Evolutionary conservation across 2,888 invertebrate genomes (phyloP).

Genomic region (Clunio marinus): DNA sequence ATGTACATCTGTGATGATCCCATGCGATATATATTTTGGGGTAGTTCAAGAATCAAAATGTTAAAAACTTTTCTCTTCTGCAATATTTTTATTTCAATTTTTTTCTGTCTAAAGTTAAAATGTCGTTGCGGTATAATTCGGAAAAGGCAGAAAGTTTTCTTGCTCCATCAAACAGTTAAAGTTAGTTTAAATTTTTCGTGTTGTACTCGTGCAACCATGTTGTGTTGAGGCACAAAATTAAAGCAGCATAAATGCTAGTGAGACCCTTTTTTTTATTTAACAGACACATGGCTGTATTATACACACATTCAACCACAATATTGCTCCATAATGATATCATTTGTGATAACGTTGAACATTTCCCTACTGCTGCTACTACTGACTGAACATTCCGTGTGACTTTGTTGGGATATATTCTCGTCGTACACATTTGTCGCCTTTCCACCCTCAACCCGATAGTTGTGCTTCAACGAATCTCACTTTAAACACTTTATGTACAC

Average conservation of each 20-base stretch:
- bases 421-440: background rate
- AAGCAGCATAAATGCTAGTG: background rate
- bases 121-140: slow-evolving; percentile 12
- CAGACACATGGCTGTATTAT: slow-evolving; percentile 1
- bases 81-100: too few species aligned
- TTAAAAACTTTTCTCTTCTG: slow-evolving; percentile 15
- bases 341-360: slow-evolving; percentile 1
- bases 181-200: background rate
- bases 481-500: background rate
- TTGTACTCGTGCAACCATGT: background rate
- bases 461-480: background rate
- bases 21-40: too few species aligned
- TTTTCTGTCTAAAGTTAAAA: slow-evolving; percentile 5
- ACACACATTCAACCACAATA: slow-evolving; percentile 20
- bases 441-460: background rate
- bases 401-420: background rate
- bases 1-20: too few species aligned
- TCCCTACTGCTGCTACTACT: background rate
- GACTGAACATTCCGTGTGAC: background rate
- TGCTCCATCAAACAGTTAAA: background rate
- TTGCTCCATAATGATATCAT: slow-evolving; percentile 24
- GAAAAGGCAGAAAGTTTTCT: background rate
- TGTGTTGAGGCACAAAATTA: slow-evolving; percentile 6
- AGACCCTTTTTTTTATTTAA: background rate
- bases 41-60: slow-evolving; percentile 15